Conservation (phyloP, 23 tunicate species). For the Oikopleura vanhoeffeni region DNA sequence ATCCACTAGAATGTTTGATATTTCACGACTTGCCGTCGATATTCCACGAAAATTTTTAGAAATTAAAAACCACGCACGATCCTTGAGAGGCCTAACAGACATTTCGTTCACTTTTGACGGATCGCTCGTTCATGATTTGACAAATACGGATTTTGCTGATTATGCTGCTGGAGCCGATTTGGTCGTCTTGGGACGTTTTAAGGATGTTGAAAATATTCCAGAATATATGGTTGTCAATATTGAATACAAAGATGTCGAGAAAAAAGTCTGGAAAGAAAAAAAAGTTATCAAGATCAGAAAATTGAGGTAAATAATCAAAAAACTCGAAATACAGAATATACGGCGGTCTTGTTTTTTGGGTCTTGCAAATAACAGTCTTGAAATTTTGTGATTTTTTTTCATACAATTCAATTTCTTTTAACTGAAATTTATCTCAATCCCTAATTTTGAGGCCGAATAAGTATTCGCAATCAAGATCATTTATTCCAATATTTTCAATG, state of each 20-base stretch:
- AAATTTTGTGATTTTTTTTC: too few relatives aligned
- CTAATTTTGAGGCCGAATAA: too few relatives aligned
- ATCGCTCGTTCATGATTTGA: not conserved
- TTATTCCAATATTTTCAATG: too few relatives aligned
- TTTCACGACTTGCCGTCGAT: not conserved
- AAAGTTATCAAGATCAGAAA: too few relatives aligned
- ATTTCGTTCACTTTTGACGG: not conserved
- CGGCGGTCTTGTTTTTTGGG: too few relatives aligned
- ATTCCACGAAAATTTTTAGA: not conserved
- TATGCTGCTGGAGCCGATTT: not conserved
- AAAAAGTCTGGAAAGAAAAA: too few relatives aligned
- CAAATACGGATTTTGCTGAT: not conserved
- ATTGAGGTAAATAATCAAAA: too few relatives aligned
- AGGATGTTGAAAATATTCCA: not conserved
- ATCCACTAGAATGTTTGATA: not conserved
- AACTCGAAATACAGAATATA: too few relatives aligned
- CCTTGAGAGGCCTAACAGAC: not conserved
- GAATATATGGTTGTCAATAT: not conserved
- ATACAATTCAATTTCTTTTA: too few relatives aligned
- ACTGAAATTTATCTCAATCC: too few relatives aligned
- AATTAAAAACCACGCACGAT: not conserved
- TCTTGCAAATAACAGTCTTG: too few relatives aligned
- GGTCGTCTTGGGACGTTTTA: not conserved
- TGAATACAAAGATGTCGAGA: not conserved
- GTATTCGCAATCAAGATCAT: too few relatives aligned